phyloP scores from a whole-genome alignment of 2,113 vertebrate species.

The Solenodon paradoxus region DNA sequence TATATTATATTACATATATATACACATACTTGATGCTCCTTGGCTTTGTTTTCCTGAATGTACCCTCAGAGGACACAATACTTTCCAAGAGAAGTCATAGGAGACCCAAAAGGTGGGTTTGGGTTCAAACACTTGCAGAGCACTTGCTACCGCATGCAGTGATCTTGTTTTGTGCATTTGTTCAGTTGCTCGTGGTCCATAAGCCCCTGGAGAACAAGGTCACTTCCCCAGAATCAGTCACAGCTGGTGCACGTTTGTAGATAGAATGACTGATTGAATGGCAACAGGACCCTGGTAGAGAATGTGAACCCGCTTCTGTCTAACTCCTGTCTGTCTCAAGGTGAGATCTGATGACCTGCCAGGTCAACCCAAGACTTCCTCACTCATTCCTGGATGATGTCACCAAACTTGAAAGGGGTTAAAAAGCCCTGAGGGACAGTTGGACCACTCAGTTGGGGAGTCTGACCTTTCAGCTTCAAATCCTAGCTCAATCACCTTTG shows the following conservation, averaged over 20 bases:
- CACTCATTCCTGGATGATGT: neutral
- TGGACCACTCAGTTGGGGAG: neutral
- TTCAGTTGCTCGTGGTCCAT: neutral
- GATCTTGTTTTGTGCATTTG: neutral
- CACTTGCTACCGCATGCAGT: fast-evolving
- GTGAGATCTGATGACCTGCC: neutral
- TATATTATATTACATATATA: no score
- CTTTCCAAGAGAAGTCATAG: no score
- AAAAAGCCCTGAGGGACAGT: fast-evolving
- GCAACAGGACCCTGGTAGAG: fast-evolving
- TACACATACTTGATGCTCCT: no score
- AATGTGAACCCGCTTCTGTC: neutral
- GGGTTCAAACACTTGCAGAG: no score
- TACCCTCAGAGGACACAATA: no score
- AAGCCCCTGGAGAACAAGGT: neutral
- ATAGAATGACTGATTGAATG: neutral
- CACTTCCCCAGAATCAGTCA: neutral
- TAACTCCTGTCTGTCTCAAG: neutral
- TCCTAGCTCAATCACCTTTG: neutral
- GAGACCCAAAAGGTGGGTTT: no score
- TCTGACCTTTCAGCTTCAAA: neutral
- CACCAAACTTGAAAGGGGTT: neutral
- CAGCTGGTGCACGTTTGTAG: neutral
- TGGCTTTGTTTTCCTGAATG: no score
- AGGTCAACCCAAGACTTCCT: neutral